A percentile compares a stretch with the other conserved stretches of the same genome.
phyloP scores from a whole-genome alignment of 1,140 invertebrate genomes.

The Aplysia californica region DNA sequence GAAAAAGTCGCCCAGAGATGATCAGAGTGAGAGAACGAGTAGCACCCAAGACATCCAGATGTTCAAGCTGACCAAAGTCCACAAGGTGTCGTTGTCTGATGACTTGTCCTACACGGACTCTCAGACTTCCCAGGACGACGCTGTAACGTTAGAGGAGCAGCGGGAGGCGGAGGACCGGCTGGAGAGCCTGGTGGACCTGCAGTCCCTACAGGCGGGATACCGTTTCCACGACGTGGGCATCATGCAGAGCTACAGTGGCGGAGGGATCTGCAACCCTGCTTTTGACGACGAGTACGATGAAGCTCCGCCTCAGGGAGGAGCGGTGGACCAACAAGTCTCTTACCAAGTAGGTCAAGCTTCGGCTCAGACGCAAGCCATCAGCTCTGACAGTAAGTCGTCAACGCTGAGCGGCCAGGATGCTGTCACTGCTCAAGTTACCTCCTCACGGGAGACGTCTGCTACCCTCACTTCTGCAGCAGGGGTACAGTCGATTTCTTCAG shows the following conservation, averaged over 20 bases:
- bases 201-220: conserved; percentile 13
- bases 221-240: conserved; percentile 28
- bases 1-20: neutral
- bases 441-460: neutral
- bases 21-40: neutral
- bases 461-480: too few species aligned
- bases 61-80: neutral
- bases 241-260: neutral
- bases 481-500: too few species aligned
- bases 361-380: too few species aligned
- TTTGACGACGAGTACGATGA: conserved; percentile 27
- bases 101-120: neutral
- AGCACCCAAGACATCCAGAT: neutral
- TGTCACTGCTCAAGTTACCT: too few species aligned
- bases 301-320: too few species aligned
- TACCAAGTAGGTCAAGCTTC: too few species aligned
- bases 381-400: too few species aligned
- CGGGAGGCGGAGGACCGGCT: conserved; percentile 13
- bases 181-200: conserved; percentile 20
- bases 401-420: too few species aligned
- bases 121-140: too few species aligned
- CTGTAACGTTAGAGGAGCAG: neutral
- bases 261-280: conserved; percentile 23
- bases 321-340: too few species aligned
- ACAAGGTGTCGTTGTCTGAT: neutral